Evolutionary conservation across 2,797 vertebrate species (phyloP).

Genomic region (Sphaeramia orbicularis): DNA sequence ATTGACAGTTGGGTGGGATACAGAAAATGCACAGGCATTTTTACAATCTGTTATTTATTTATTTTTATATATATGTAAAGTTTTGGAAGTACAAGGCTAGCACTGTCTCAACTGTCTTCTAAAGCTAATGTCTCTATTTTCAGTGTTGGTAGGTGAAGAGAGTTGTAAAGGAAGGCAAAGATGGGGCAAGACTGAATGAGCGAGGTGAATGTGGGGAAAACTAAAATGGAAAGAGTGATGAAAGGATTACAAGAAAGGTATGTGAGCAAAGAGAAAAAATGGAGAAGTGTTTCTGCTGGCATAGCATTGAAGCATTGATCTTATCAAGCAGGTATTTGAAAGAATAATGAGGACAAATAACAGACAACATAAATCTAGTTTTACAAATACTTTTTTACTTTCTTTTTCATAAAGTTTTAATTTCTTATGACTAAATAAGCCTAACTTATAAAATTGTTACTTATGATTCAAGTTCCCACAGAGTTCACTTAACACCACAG

Average conservation of each 20-base stretch:
- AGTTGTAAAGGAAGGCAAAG: background rate
- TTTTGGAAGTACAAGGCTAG: constrained; percentile 13
- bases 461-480: background rate
- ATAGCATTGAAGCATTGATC: constrained; percentile 12
- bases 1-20: background rate
- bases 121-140: background rate
- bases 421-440: too few species aligned
- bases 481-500: background rate
- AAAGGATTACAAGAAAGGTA: background rate
- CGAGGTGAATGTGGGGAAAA: background rate
- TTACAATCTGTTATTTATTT: background rate
- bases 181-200: background rate
- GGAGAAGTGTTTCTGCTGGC: background rate
- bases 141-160: background rate
- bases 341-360: background rate
- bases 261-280: background rate
- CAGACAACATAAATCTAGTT: background rate
- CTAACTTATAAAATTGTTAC: too few species aligned
- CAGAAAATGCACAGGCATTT: background rate
- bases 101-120: background rate
- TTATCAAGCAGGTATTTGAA: constrained; percentile 18
- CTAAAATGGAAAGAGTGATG: background rate
- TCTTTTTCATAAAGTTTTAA: background rate
- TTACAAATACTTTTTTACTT: background rate
- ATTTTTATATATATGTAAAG: background rate